Evolutionary conservation across 2,888 invertebrate species (phyloP).

Genomic region (Dryadula phaetusa): DNA sequence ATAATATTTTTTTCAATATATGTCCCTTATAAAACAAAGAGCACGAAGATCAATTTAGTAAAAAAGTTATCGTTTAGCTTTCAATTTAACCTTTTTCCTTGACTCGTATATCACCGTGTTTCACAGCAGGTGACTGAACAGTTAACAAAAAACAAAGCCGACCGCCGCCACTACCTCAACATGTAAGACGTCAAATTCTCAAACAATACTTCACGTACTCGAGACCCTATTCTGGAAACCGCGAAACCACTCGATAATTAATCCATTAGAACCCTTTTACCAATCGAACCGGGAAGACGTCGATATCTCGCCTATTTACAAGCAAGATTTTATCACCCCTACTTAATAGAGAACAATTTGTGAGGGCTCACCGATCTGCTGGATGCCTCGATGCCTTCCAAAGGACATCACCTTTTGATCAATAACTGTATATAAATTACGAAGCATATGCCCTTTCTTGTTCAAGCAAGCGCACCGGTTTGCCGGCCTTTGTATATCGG

Average conservation of each 20-base stretch:
- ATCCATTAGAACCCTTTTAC: slow-evolving; percentile 64
- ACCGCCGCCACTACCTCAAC: slow-evolving; percentile 39
- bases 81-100: slow-evolving; percentile 38
- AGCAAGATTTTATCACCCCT: slow-evolving; percentile 79
- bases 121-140: slow-evolving; percentile 41
- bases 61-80: slow-evolving; percentile 39
- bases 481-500: slow-evolving; percentile 67
- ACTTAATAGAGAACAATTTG: slow-evolving; percentile 74
- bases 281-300: slow-evolving; percentile 58
- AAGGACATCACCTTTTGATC: slow-evolving; percentile 83
- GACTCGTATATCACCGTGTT: slow-evolving; percentile 41
- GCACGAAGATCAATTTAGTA: slow-evolving; percentile 24
- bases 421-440: slow-evolving; percentile 84
- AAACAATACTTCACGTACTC: slow-evolving; percentile 38
- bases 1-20: slow-evolving; percentile 23
- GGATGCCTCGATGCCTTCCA: slow-evolving; percentile 76
- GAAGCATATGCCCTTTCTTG: slow-evolving; percentile 80
- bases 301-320: slow-evolving; percentile 57
- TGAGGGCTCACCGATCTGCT: slow-evolving; percentile 64
- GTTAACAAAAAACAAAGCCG: slow-evolving; percentile 43
- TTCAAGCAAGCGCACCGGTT: slow-evolving; percentile 71
- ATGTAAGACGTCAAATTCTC: slow-evolving; percentile 38
- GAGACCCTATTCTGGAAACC: slow-evolving; percentile 44
- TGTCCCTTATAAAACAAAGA: slow-evolving; percentile 28
- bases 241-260: slow-evolving; percentile 55